Evolutionary conservation across 2,113 vertebrate genomes (phyloP).

Genomic region (Acanthisitta chloris): DNA sequence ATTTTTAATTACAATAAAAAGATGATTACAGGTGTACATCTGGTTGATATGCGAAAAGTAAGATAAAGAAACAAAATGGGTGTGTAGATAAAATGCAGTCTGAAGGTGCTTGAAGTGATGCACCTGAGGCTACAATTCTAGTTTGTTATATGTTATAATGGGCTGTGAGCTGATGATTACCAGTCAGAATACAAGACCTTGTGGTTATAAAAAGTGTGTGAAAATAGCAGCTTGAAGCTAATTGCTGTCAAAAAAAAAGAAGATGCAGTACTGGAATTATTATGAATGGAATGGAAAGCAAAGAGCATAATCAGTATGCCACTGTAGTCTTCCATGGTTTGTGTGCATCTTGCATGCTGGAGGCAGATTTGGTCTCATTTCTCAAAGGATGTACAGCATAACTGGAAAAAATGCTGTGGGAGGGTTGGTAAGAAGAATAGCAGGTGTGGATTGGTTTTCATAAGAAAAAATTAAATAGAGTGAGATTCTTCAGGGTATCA

Average conservation of each 20-base stretch:
- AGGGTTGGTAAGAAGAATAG: background rate
- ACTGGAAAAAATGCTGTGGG: background rate
- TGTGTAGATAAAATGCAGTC: background rate
- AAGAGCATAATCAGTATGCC: background rate
- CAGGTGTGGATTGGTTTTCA: background rate
- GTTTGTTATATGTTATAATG: background rate
- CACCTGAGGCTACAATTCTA: background rate
- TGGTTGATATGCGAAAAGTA: background rate
- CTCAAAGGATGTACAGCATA: background rate
- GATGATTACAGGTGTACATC: fast-evolving
- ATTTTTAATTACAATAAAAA: background rate
- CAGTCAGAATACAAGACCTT: background rate
- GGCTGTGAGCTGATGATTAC: background rate
- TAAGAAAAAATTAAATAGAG: background rate
- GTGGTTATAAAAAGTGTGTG: background rate
- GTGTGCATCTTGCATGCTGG: background rate
- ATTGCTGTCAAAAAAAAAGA: background rate
- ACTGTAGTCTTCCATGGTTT: background rate
- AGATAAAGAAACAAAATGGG: background rate
- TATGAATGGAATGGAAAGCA: background rate
- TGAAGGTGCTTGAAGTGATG: background rate
- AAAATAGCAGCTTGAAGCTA: background rate
- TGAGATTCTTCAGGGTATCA: background rate
- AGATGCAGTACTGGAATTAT: background rate
- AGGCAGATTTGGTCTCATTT: background rate